Percentiles rank a stretch among this genome's conserved stretches.
Evolutionary conservation across 2,888 invertebrate species (phyloP).

Genomic region (Brassicogethes aeneus): DNA sequence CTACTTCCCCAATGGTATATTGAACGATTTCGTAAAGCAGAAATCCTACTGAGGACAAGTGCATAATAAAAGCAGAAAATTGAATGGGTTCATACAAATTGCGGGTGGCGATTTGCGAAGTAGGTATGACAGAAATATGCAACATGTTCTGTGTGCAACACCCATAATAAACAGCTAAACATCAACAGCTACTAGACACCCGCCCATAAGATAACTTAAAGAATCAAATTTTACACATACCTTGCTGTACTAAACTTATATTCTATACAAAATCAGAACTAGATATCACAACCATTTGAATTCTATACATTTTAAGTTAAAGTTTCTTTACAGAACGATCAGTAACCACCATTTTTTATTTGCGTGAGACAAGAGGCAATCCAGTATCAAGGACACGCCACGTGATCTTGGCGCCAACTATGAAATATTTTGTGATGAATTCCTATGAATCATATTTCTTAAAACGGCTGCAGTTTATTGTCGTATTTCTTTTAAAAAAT

Average conservation of each 20-base stretch:
- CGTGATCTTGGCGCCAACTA: slow-evolving; percentile 29
- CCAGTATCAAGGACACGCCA: slow-evolving; percentile 27
- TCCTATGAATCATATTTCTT: neutral
- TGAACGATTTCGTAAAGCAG: slow-evolving; percentile 16
- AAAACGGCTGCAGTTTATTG: too few species aligned
- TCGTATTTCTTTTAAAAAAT: too few species aligned
- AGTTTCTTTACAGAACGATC: slow-evolving; percentile 21
- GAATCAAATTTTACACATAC: slow-evolving; percentile 18
- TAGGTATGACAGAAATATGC: slow-evolving; percentile 7
- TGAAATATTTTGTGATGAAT: slow-evolving; percentile 23
- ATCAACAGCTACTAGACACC: slow-evolving; percentile 15
- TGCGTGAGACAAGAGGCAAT: slow-evolving; percentile 13
- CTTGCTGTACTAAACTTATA: slow-evolving; percentile 16
- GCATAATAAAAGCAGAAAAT: slow-evolving; percentile 31
- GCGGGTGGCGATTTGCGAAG: slow-evolving; percentile 2
- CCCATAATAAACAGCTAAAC: slow-evolving; percentile 32
- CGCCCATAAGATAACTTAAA: slow-evolving; percentile 25
- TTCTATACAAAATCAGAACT: slow-evolving; percentile 13
- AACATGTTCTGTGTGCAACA: slow-evolving; percentile 22
- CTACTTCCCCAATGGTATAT: slow-evolving; percentile 11
- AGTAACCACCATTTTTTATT: slow-evolving; percentile 36
- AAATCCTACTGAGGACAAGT: slow-evolving; percentile 14
- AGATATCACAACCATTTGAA: slow-evolving; percentile 20
- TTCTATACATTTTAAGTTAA: slow-evolving; percentile 21
- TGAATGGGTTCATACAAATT: slow-evolving; percentile 30